A percentile compares a stretch with the other conserved stretches of the same genome.
Evolutionary conservation across 2,888 invertebrate species (phyloP).

Genomic region (Helleia helle): DNA sequence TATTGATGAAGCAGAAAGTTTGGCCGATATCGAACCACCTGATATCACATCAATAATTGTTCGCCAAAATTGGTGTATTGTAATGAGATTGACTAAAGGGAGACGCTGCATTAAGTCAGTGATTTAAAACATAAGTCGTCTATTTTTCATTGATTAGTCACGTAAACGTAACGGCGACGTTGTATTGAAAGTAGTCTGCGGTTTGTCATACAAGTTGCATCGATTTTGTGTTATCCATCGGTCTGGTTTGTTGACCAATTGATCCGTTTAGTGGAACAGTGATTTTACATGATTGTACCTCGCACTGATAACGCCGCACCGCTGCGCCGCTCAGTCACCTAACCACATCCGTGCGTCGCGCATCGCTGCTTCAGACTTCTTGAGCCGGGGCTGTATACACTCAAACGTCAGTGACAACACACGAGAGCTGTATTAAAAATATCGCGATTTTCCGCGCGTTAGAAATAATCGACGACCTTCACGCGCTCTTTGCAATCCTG

Average conservation of each 20-base stretch:
- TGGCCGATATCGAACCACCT: no score
- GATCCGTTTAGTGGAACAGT: constrained; percentile 23
- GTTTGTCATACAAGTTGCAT: constrained; percentile 6
- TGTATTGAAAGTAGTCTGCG: constrained; percentile 4
- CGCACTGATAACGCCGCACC: constrained; percentile 27
- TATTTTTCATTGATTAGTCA: constrained; percentile 3
- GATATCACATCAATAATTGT: no score
- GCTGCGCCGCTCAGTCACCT: constrained; percentile 19
- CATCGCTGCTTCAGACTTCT: constrained; percentile 18
- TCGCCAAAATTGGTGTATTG: no score
- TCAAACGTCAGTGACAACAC: constrained; percentile 14
- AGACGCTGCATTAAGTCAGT: neutral
- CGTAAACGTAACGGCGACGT: constrained; percentile 3
- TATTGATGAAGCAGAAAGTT: no score
- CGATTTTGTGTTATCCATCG: constrained; percentile 16
- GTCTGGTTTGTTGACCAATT: constrained; percentile 18
- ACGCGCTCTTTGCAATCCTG: constrained; percentile 29
- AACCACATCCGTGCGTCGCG: constrained; percentile 23
- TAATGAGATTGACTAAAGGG: no score
- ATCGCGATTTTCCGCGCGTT: constrained; percentile 42
- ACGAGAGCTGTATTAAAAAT: constrained; percentile 17
- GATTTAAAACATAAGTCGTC: neutral
- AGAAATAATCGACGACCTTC: constrained; percentile 56
- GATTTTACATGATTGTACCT: constrained; percentile 46
- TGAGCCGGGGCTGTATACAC: constrained; percentile 15